These are phyloP conservation scores for Sminthurinus aureus DNA, from an alignment of 2,888 invertebrate species.

Conservation along the genomic window DNA sequence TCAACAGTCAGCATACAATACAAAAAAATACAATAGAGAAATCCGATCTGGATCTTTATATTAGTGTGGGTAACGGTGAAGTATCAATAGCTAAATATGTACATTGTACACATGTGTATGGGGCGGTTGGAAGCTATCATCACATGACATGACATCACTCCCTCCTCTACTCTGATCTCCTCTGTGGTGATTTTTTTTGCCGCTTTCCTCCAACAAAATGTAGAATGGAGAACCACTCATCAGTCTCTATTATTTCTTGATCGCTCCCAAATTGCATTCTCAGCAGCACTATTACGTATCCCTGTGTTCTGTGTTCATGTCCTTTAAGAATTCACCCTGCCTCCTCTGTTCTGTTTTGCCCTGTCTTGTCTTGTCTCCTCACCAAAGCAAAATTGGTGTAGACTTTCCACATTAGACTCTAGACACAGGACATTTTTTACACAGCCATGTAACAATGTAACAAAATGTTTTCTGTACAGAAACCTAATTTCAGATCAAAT, in stretches of 20 bases:
- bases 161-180: constrained; percentile 6
- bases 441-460: too few relatives aligned
- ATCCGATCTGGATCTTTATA: not conserved
- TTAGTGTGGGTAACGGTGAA: too few relatives aligned
- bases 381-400: not conserved
- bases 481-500: constrained; percentile 1
- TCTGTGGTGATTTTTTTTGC: not conserved
- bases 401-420: not conserved
- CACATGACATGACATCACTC: constrained; percentile 31
- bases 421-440: constrained; percentile 1
- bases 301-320: not conserved
- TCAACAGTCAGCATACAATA: too few relatives aligned
- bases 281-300: constrained; percentile 18
- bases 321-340: not conserved
- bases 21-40: not conserved
- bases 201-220: not conserved
- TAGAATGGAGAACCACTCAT: constrained; percentile 43
- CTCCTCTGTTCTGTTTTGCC: not conserved
- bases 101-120: not conserved
- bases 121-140: constrained; percentile 19
- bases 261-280: constrained; percentile 48
- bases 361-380: not conserved
- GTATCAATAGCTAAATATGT: too few relatives aligned
- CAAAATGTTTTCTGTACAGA: not conserved
- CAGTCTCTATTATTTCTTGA: constrained; percentile 53